Percentiles rank a stretch among this genome's conserved stretches.
Evolutionary conservation across 2,797 vertebrate genomes (phyloP).

Genomic region (Otus scops): DNA sequence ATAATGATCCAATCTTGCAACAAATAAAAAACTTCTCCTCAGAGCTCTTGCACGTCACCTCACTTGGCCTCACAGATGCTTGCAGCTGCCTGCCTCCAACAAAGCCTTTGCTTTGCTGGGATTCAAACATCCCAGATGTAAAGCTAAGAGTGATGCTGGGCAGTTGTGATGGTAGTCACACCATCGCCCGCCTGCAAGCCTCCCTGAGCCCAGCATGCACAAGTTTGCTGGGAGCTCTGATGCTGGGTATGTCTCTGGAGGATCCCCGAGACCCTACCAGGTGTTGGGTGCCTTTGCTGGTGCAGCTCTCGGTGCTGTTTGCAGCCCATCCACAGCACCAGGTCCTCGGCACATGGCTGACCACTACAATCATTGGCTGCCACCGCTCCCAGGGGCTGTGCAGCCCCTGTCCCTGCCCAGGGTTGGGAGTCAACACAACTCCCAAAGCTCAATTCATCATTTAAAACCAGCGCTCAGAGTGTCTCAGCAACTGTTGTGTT

Average conservation of each 20-base stretch:
- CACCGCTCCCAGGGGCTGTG: fast-evolving
- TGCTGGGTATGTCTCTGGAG: neutral
- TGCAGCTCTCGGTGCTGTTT: neutral
- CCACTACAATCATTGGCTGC: neutral
- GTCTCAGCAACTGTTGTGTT: fast-evolving
- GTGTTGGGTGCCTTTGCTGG: neutral
- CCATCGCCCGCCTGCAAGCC: fast-evolving
- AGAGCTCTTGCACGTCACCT: neutral
- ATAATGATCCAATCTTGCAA: neutral
- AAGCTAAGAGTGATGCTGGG: fast-evolving
- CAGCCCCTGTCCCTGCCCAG: neutral
- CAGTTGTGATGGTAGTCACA: fast-evolving
- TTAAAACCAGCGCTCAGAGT: fast-evolving
- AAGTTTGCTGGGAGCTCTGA: fast-evolving
- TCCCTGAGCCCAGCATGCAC: neutral
- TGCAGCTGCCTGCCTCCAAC: neutral
- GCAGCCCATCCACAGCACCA: neutral
- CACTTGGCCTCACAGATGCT: neutral
- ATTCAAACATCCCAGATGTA: neutral
- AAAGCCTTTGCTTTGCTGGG: neutral
- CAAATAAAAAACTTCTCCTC: neutral
- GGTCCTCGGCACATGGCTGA: fast-evolving
- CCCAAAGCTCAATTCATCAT: fast-evolving
- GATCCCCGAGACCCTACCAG: fast-evolving
- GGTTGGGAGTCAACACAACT: neutral